A percentile compares a stretch with the other conserved stretches of the same genome.
These are phyloP conservation scores for Tapera naevia DNA, from an alignment of 2,797 vertebrate species.

Conservation along the genomic window DNA sequence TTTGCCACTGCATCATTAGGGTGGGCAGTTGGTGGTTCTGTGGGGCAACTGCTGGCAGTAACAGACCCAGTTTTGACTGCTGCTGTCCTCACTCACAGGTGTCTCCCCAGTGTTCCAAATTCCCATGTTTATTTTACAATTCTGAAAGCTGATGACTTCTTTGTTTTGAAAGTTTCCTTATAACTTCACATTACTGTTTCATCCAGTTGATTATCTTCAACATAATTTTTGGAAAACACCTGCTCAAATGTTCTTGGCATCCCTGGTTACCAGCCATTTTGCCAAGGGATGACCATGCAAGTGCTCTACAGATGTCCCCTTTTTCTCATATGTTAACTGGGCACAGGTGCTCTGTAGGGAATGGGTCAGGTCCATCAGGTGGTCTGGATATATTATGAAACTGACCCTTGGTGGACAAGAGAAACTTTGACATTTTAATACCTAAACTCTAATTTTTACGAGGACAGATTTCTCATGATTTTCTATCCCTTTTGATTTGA, in stretches of 20 bases:
- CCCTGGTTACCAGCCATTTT: not conserved
- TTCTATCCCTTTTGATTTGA: not conserved
- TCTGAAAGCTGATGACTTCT: not conserved
- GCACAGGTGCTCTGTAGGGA: not conserved
- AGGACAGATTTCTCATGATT: not conserved
- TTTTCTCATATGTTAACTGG: not conserved
- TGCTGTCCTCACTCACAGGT: not conserved
- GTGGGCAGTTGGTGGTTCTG: not conserved
- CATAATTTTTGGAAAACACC: not conserved
- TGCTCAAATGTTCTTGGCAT: not conserved
- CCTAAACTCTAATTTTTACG: not conserved
- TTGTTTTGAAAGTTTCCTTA: not conserved
- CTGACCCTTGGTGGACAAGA: not conserved
- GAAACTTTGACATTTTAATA: not conserved
- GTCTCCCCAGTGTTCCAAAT: not conserved
- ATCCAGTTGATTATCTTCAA: not conserved
- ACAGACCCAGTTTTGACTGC: not conserved
- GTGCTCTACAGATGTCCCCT: not conserved
- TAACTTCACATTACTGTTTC: not conserved
- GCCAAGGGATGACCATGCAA: not conserved
- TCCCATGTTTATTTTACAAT: not conserved
- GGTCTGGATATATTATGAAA: not conserved
- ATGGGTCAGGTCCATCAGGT: not conserved
- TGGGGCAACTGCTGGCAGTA: not conserved
- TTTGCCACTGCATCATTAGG: fast-evolving